A percentile compares a stretch with the other conserved stretches of the same genome.
phyloP scores from a whole-genome alignment of 2,113 vertebrate species.

The Balaeniceps rex region DNA sequence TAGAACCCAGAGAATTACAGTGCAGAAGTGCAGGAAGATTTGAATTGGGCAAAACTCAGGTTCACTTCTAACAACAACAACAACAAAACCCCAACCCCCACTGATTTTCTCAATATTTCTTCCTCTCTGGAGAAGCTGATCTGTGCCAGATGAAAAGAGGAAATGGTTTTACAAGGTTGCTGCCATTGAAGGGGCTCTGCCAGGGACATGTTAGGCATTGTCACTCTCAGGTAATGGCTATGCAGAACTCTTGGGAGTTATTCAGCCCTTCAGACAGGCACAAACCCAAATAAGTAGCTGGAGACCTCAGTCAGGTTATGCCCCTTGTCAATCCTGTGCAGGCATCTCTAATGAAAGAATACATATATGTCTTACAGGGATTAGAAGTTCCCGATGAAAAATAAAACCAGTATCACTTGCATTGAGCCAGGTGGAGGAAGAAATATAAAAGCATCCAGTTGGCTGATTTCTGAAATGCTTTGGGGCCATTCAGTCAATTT shows the following conservation, averaged over 20 bases:
- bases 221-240: background rate
- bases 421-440: background rate
- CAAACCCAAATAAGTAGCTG: background rate
- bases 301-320: background rate
- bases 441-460: background rate
- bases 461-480: background rate
- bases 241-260: background rate
- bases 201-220: background rate
- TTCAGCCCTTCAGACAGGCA: background rate
- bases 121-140: background rate
- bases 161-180: background rate
- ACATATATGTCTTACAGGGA: background rate
- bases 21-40: background rate
- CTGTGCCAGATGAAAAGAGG: background rate
- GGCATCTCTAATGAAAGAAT: background rate
- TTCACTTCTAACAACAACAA: background rate
- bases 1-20: background rate
- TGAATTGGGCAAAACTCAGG: background rate
- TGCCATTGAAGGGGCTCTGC: background rate
- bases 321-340: background rate
- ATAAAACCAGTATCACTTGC: background rate
- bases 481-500: background rate
- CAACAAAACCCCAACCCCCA: background rate
- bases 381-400: background rate
- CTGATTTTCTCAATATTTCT: background rate